These are phyloP conservation scores for Zapornia atra DNA, from an alignment of 2,113 vertebrate genomes.

Conservation along the genomic window DNA sequence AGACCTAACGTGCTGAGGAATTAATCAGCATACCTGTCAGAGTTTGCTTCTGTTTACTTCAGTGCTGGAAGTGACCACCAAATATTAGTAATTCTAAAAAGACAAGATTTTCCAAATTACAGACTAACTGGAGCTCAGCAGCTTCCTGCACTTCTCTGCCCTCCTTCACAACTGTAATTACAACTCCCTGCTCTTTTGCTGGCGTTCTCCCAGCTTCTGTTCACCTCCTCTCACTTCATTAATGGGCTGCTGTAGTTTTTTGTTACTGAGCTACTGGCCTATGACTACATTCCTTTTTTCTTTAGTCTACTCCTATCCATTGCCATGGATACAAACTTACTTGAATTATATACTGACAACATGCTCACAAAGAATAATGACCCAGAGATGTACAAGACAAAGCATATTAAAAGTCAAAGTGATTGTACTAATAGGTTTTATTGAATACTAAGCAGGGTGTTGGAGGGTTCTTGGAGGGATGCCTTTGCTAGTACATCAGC, in stretches of 20 bases:
- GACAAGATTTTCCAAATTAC: neutral
- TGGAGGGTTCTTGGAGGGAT: neutral
- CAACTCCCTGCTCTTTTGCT: neutral
- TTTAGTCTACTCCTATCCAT: conserved; percentile 18
- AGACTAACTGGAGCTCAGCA: neutral
- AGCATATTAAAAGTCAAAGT: conserved; percentile 48
- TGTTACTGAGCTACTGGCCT: conserved; percentile 1
- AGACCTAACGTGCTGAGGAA: neutral
- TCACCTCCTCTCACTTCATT: conserved; percentile 13
- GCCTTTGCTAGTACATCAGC: neutral
- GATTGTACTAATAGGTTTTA: conserved; percentile 31
- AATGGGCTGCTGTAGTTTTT: neutral
- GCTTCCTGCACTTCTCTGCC: neutral
- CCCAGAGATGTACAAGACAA: conserved; percentile 10
- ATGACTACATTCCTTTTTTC: neutral
- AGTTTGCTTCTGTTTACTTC: neutral
- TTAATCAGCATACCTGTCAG: neutral
- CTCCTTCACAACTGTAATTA: neutral
- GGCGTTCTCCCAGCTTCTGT: neutral
- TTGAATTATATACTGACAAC: conserved; percentile 56
- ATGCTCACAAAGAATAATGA: conserved; percentile 53
- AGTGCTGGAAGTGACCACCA: neutral
- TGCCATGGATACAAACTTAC: conserved; percentile 51
- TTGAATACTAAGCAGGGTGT: neutral
- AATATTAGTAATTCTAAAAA: neutral